A percentile compares a stretch with the other conserved stretches of the same genome.
Evolutionary conservation across 1,140 invertebrate genomes (phyloP).

Genomic region (Wasmannia auropunctata): DNA sequence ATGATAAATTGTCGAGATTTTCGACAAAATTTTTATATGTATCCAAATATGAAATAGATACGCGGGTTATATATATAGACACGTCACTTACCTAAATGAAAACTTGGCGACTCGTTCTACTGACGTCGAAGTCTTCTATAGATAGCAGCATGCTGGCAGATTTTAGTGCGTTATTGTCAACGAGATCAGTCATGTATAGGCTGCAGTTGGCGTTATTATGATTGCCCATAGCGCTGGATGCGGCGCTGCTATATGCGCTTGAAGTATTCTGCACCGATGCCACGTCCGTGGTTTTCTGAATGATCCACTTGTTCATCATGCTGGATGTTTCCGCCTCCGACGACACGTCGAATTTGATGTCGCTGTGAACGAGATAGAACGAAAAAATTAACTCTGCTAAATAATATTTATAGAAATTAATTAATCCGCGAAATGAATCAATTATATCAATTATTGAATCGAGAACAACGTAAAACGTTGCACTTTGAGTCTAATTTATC

Average conservation of each 20-base stretch:
- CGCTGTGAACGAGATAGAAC: conserved; percentile 63
- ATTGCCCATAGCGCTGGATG: conserved; percentile 84
- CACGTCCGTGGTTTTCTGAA: conserved; percentile 80
- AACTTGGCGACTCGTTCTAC: conserved; percentile 83
- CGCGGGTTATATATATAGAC: background rate
- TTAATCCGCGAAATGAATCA: background rate
- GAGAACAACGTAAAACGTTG: background rate
- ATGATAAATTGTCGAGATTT: background rate
- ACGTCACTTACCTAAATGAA: conserved; percentile 74
- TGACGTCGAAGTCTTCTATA: conserved; percentile 84
- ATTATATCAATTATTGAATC: background rate
- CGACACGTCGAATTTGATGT: conserved; percentile 79
- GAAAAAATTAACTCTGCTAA: background rate
- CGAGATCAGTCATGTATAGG: conserved; percentile 79
- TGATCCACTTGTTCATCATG: conserved; percentile 81
- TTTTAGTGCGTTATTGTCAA: conserved; percentile 77
- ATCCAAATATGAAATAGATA: background rate
- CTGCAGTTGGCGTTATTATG: conserved; percentile 81
- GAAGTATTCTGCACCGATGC: conserved; percentile 83
- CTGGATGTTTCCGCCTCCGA: conserved; percentile 79
- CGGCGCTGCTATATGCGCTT: conserved; percentile 83
- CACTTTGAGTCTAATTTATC: background rate
- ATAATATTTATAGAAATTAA: background rate
- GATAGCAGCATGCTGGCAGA: conserved; percentile 83
- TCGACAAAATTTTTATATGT: background rate